Evolutionary conservation across 2,113 vertebrate genomes (phyloP).

Genomic region (Dipodomys stephensi): DNA sequence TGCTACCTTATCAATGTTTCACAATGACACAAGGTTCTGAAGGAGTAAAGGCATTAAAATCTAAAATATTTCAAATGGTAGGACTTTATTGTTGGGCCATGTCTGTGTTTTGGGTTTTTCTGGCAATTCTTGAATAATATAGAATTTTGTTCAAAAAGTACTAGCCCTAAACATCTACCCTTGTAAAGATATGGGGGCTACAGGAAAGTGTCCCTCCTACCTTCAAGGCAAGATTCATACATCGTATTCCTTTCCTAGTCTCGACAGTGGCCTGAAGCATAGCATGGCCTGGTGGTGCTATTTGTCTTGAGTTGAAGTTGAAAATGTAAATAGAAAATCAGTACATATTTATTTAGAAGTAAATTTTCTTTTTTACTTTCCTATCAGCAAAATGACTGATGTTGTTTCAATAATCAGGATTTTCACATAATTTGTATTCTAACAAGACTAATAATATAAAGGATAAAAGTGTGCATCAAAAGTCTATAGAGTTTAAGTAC

Average conservation of each 20-base stretch:
- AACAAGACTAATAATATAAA: neutral
- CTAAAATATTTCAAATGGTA: conserved; percentile 9
- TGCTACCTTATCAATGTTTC: neutral
- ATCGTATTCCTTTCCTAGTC: neutral
- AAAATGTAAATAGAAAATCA: neutral
- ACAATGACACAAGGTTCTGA: neutral
- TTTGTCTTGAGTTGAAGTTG: too few species aligned
- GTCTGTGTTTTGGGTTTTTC: neutral
- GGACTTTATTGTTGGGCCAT: neutral
- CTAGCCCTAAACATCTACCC: too few species aligned
- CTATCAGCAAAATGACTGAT: neutral
- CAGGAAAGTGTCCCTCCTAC: too few species aligned
- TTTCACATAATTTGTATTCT: neutral
- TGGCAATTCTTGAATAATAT: neutral
- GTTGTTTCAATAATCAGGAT: neutral
- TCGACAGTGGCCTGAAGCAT: too few species aligned
- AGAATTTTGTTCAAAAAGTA: too few species aligned
- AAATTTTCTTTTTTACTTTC: neutral
- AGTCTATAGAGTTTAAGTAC: neutral
- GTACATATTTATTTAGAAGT: neutral
- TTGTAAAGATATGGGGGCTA: too few species aligned
- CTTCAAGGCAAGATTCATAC: neutral
- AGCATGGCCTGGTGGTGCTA: too few species aligned
- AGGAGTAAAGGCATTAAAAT: neutral
- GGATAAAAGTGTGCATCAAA: neutral